A percentile compares a stretch with the other conserved stretches of the same genome.
These are phyloP conservation scores for Andrena praecox DNA, from an alignment of 2,888 invertebrate genomes.

Conservation along the genomic window DNA sequence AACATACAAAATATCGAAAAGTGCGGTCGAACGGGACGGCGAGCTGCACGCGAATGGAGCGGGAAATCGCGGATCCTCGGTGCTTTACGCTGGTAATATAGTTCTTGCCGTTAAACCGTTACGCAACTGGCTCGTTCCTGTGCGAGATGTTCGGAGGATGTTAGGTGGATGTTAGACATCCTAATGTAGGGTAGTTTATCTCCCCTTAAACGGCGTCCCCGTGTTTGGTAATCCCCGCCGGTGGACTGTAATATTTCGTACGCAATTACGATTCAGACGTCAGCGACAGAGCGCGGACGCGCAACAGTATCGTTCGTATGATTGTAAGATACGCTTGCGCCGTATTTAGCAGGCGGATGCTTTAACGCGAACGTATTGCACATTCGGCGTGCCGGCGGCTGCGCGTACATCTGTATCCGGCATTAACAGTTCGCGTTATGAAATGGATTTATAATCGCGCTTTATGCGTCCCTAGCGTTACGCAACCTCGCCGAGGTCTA, in stretches of 20 bases:
- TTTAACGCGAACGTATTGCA: constrained; percentile 62
- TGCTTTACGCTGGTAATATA: constrained; percentile 53
- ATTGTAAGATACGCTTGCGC: constrained; percentile 66
- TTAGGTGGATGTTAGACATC: constrained; percentile 56
- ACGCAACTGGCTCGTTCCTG: constrained; percentile 59
- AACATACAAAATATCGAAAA: constrained; percentile 31
- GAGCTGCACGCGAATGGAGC: not conserved
- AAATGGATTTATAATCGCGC: constrained; percentile 67
- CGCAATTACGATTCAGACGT: constrained; percentile 73
- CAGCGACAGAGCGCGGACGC: constrained; percentile 64
- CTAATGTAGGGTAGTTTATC: constrained; percentile 65
- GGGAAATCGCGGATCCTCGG: constrained; percentile 1
- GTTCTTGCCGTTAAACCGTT: constrained; percentile 66
- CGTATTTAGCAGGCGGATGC: constrained; percentile 65
- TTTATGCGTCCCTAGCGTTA: constrained; percentile 45
- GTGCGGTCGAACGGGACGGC: constrained; percentile 17
- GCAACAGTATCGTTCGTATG: constrained; percentile 56
- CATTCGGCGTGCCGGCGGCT: constrained; percentile 32
- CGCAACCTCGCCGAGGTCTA: constrained; percentile 30
- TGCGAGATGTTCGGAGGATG: constrained; percentile 35
- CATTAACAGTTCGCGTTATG: constrained; percentile 59
- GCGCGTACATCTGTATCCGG: constrained; percentile 49
- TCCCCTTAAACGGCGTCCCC: constrained; percentile 40
- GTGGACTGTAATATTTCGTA: constrained; percentile 62
- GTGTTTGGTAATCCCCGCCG: constrained; percentile 43